Evolutionary conservation across 1,140 invertebrate species (phyloP).

Genomic region (Ladona fulva): DNA sequence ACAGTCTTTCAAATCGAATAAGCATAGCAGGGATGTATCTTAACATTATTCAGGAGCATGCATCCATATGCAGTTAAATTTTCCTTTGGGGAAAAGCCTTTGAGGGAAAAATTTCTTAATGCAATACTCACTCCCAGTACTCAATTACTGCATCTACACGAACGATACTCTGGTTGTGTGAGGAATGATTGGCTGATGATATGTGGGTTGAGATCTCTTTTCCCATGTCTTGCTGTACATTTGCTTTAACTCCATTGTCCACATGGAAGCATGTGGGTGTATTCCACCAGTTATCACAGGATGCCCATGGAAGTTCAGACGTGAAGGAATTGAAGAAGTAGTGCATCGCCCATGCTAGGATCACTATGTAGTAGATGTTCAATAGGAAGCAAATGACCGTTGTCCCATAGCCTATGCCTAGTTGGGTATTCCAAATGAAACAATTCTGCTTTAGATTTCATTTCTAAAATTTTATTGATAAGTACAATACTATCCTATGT

Average conservation of each 20-base stretch:
- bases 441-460: too few species aligned
- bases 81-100: too few species aligned
- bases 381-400: slow-evolving; percentile 48
- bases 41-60: too few species aligned
- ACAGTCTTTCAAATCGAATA: too few species aligned
- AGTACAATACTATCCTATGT: too few species aligned
- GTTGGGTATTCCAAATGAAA: slow-evolving; percentile 21
- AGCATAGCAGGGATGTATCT: too few species aligned
- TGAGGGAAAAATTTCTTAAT: too few species aligned
- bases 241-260: too few species aligned
- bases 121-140: slow-evolving; percentile 32
- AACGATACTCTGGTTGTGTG: background rate
- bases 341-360: slow-evolving; percentile 48
- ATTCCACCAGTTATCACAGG: slow-evolving; percentile 44
- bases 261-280: slow-evolving; percentile 29
- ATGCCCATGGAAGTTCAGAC: slow-evolving; percentile 44
- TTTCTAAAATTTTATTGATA: too few species aligned
- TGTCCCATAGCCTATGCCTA: slow-evolving; percentile 48
- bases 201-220: slow-evolving; percentile 10
- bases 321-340: slow-evolving; percentile 48
- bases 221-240: background rate
- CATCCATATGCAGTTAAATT: too few species aligned
- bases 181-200: background rate
- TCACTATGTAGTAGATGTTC: slow-evolving; percentile 47
- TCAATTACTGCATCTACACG: slow-evolving; percentile 28